These are phyloP conservation scores for Chloroclystis v-ata DNA, from an alignment of 2,888 invertebrate genomes.

Conservation along the genomic window DNA sequence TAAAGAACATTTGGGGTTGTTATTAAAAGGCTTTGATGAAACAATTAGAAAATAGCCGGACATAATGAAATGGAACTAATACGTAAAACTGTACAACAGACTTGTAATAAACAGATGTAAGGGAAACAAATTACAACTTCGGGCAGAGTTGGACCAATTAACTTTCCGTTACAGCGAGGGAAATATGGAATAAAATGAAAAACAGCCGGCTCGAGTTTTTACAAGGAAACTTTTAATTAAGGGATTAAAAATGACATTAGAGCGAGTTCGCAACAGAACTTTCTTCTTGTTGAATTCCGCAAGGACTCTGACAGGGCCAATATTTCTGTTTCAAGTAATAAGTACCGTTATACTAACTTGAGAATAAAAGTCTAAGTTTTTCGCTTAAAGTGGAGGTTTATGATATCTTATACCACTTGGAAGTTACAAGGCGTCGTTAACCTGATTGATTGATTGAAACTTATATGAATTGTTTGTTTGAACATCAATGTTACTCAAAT, in stretches of 20 bases:
- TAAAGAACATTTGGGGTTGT: constrained; percentile 19
- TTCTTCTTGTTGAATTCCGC: constrained; percentile 53
- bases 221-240: constrained; percentile 74
- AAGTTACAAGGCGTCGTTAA: too few species aligned
- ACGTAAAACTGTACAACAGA: constrained; percentile 49
- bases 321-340: constrained; percentile 3
- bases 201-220: constrained; percentile 64
- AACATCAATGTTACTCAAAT: too few species aligned
- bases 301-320: constrained; percentile 38
- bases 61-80: constrained; percentile 45
- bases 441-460: too few species aligned
- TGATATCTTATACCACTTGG: too few species aligned
- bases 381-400: too few species aligned
- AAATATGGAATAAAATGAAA: constrained; percentile 76
- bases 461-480: too few species aligned
- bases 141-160: constrained; percentile 73
- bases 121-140: constrained; percentile 74
- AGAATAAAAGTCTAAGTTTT: too few species aligned
- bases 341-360: too few species aligned
- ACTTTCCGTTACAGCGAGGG: constrained; percentile 72
- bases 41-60: constrained; percentile 26
- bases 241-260: constrained; percentile 77
- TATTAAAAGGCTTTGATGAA: constrained; percentile 21
- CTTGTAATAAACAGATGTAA: constrained; percentile 66
- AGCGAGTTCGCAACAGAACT: constrained; percentile 66